These are phyloP conservation scores for Drosophila parabipectinata DNA, from an alignment of 1,140 invertebrate species.

Conservation along the genomic window DNA sequence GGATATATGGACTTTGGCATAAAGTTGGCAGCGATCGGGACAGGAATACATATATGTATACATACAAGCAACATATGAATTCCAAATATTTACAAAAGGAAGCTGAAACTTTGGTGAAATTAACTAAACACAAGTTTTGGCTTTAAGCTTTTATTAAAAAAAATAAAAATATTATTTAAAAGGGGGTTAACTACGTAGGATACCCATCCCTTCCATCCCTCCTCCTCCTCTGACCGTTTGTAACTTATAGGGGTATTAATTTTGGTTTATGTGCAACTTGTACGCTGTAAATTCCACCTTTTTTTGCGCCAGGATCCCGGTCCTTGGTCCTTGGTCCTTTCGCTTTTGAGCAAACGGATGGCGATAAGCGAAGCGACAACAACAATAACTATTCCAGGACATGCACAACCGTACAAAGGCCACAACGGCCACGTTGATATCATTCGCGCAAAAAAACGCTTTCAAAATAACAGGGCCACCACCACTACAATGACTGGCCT, in stretches of 20 bases:
- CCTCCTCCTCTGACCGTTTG: conserved; percentile 31
- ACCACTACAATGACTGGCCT: conserved; percentile 32
- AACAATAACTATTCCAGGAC: conserved; percentile 9
- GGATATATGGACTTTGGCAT: conserved; percentile 52
- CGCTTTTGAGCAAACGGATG: conserved; percentile 30
- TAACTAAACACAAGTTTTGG: conserved; percentile 7
- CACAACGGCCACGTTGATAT: conserved; percentile 49
- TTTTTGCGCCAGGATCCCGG: conserved; percentile 22
- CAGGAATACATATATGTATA: conserved; percentile 1
- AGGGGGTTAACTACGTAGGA: not conserved
- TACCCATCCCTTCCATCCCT: conserved; percentile 2
- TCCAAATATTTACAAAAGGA: conserved; percentile 30
- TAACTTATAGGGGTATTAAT: conserved; percentile 73
- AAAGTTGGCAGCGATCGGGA: conserved; percentile 50
- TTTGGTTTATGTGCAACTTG: conserved; percentile 75
- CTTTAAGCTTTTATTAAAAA: not conserved
- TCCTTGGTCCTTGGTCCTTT: conserved; percentile 4
- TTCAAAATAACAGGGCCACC: conserved; percentile 5
- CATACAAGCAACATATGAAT: conserved; percentile 22
- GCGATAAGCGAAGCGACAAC: conserved; percentile 45
- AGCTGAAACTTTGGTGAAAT: conserved; percentile 18
- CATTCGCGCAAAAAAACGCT: conserved; percentile 14
- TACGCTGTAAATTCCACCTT: conserved; percentile 58
- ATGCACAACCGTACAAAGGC: not conserved
- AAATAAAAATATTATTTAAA: too few species aligned